These are phyloP conservation scores for Illadopsis cleaveri DNA, from an alignment of 2,113 vertebrate genomes.

Conservation along the genomic window DNA sequence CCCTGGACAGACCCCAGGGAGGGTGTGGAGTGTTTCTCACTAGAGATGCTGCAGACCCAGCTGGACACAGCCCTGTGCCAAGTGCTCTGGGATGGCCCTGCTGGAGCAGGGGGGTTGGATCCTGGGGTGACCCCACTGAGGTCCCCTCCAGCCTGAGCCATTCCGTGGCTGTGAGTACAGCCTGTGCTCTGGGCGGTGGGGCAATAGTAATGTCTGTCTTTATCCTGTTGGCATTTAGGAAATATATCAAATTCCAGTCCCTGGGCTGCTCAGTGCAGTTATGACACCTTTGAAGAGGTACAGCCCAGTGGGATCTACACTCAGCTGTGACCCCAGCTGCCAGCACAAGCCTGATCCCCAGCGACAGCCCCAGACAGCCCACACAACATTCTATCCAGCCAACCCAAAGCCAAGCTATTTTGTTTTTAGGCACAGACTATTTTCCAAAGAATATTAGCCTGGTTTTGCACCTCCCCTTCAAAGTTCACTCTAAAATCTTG, in stretches of 20 bases:
- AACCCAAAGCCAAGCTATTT: background rate
- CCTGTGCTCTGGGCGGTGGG: background rate
- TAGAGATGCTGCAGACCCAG: background rate
- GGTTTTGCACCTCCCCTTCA: background rate
- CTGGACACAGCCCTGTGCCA: rapidly evolving
- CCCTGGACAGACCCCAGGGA: background rate
- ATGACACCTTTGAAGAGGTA: background rate
- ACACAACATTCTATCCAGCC: background rate
- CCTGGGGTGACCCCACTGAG: background rate
- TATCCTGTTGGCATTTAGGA: background rate
- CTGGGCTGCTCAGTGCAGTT: background rate
- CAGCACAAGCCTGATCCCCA: rapidly evolving
- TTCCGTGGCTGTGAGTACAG: rapidly evolving
- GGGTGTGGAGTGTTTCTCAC: background rate
- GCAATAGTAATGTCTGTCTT: background rate
- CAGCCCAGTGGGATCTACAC: background rate
- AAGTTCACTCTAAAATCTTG: background rate
- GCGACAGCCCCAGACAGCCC: background rate
- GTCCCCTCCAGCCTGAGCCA: background rate
- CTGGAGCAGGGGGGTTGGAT: background rate
- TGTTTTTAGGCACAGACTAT: background rate
- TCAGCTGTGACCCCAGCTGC: background rate
- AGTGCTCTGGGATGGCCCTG: background rate
- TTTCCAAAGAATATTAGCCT: background rate
- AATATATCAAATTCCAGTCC: rapidly evolving